phyloP scores from a whole-genome alignment of 2,113 vertebrate genomes.

The Atractosteus spatula region DNA sequence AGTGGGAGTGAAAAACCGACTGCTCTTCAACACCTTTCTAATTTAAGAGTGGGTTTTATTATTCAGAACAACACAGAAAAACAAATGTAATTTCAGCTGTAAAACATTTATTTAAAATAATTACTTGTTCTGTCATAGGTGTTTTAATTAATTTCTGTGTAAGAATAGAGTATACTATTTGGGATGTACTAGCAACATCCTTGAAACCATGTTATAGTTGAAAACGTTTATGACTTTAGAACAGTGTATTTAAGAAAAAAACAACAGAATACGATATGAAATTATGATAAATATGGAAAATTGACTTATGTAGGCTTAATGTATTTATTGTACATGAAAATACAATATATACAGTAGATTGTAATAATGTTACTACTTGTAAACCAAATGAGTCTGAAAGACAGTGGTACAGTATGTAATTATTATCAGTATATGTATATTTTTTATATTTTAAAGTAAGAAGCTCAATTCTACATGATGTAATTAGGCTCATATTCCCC shows the following conservation, averaged over 20 bases:
- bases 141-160: constrained; percentile 5
- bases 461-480: too few relatives aligned
- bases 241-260: too few relatives aligned
- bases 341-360: too few relatives aligned
- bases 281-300: too few relatives aligned
- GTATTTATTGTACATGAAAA: too few relatives aligned
- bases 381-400: too few relatives aligned
- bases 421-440: too few relatives aligned
- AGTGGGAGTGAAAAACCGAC: constrained; percentile 51
- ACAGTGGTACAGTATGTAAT: too few relatives aligned
- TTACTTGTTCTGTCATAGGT: constrained; percentile 17
- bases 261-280: background rate
- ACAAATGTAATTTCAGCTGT: constrained; percentile 10
- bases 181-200: background rate
- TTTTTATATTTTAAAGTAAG: too few relatives aligned
- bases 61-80: constrained; percentile 21
- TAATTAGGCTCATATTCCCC: too few relatives aligned
- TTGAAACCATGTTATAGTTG: background rate
- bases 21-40: constrained; percentile 34
- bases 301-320: too few relatives aligned
- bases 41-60: constrained; percentile 19
- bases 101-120: constrained; percentile 26
- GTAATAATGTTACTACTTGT: too few relatives aligned
- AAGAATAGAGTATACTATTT: background rate
- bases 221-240: background rate